phyloP scores from a whole-genome alignment of 2,113 vertebrate species.

The Isurus oxyrinchus region DNA sequence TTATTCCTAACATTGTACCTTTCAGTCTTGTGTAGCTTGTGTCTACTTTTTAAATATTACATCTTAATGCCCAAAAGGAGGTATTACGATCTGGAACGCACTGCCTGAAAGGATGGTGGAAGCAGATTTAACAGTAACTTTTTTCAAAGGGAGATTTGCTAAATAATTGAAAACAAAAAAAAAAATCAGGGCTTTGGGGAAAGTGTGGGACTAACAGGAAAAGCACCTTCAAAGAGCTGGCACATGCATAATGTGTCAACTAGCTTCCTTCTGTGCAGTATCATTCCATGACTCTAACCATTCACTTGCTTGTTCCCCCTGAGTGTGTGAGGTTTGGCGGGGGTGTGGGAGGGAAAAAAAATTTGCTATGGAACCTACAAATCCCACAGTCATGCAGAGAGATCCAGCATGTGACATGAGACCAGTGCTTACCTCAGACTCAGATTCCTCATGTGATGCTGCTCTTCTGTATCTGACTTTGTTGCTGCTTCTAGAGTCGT shows the following conservation, averaged over 20 bases:
- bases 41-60: too few species aligned
- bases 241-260: too few species aligned
- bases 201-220: neutral
- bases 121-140: too few species aligned
- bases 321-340: neutral
- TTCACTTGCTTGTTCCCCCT: neutral
- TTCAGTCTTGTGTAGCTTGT: too few species aligned
- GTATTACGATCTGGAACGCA: neutral
- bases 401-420: neutral
- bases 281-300: neutral
- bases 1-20: too few species aligned
- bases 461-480: conserved; percentile 92
- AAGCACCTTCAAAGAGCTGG: too few species aligned
- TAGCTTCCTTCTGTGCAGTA: neutral
- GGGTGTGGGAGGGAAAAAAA: neutral
- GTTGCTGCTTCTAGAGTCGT: conserved; percentile 78
- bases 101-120: too few species aligned
- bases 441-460: conserved; percentile 89
- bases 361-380: neutral
- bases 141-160: too few species aligned
- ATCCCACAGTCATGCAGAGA: neutral
- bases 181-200: neutral
- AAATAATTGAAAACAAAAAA: neutral
- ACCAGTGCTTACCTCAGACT: conserved; percentile 76
- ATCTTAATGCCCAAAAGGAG: neutral